Evolutionary conservation across 1,140 invertebrate genomes (phyloP), one percentile per base, ranked within the genome.

Genomic region (Hycleus phaleratus): DNA sequence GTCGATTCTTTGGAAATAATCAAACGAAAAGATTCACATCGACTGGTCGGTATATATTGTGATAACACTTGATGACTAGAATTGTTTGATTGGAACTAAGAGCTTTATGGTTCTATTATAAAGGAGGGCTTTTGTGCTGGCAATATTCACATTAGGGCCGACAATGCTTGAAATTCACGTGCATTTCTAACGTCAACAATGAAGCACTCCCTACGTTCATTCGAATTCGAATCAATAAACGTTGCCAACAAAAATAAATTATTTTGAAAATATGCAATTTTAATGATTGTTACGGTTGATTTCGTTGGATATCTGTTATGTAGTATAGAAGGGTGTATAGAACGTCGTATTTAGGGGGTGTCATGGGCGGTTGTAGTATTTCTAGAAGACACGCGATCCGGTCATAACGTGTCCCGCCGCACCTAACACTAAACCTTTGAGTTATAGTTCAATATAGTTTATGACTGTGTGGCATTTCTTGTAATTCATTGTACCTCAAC

Each of bases 131-230:
- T 65, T 65, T 65, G 63, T 65, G 18, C 62, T 52, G 62, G 62
- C 62, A 65, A 65, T 65, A 65, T 62, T 65, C 62, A 65, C 62
- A 60, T 65, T 60, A 59, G 60, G 49, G 54, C 46, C 60, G 59
- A 18, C 18, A 18, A 18, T 18, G 18, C 18, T 58, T 60, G 58
- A 59, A 62, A 57, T 62, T 60, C 58, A 55, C 32, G 7, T 32
- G 7, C 7, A 65, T 60, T 65, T 60, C 60, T 56, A 57, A 44
- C 55, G 52, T 60, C 58, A 60, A 60, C 58, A 60, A 60, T 60
- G 58, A 51, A 26, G 18, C 18, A 18, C 18, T 18, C 18, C 18
- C 18, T 18, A 1, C 12, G 12, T 12, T 12, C 12, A 12, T 12
- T 12, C 12, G 12, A 12, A 32, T 1, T 32, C 32, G 32, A 32